These are phyloP conservation scores for Digitonthophagus gazella DNA, from an alignment of 2,888 invertebrate genomes.

Conservation along the genomic window DNA sequence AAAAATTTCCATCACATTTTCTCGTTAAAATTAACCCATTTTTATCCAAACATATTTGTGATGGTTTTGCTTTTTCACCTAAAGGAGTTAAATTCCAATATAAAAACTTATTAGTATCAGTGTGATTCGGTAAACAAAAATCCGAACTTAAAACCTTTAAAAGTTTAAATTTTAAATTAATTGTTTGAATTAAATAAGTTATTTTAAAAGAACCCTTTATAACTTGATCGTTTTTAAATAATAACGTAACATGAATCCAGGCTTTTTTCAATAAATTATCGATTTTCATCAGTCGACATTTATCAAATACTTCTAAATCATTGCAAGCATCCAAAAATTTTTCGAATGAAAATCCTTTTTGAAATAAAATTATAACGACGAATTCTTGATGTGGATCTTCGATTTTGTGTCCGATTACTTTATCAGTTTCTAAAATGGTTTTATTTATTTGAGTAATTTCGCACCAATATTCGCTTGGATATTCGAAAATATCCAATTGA, in stretches of 20 bases:
- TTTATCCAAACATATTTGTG: conserved; percentile 58
- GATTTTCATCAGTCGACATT: conserved; percentile 12
- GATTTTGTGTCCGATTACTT: conserved; percentile 53
- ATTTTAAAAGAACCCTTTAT: neutral
- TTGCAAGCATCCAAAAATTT: conserved; percentile 5
- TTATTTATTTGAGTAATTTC: conserved; percentile 58
- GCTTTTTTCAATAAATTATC: neutral
- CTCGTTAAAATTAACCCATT: conserved; percentile 60
- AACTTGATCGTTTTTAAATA: conserved; percentile 21
- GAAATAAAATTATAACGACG: conserved; percentile 6
- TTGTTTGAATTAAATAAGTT: too few species aligned
- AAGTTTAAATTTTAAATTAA: conserved; percentile 20
- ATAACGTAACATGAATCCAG: neutral
- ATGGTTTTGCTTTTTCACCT: conserved; percentile 55
- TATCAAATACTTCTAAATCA: neutral
- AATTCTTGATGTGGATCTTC: conserved; percentile 41
- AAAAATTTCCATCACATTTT: conserved; percentile 59
- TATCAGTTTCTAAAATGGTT: conserved; percentile 53
- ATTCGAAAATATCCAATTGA: conserved; percentile 54
- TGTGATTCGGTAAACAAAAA: conserved; percentile 40
- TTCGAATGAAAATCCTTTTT: neutral
- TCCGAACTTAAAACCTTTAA: conserved; percentile 39
- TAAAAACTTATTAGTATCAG: conserved; percentile 19
- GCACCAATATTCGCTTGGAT: conserved; percentile 66
- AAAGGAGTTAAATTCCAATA: conserved; percentile 55